Conservation (phyloP, 2,888 invertebrate species). For the Orthonevra nobilis region DNA sequence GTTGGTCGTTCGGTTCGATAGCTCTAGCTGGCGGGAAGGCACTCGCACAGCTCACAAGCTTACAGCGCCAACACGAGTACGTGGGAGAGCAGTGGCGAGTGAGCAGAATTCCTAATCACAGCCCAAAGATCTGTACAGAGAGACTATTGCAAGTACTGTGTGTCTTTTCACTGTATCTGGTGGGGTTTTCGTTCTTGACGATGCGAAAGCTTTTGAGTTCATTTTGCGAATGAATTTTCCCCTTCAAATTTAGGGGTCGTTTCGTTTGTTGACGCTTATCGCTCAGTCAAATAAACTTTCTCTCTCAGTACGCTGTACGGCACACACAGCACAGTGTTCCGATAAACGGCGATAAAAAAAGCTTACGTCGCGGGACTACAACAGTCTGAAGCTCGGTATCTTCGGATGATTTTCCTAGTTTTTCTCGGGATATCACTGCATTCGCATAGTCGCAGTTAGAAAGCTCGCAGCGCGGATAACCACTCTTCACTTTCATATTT, state of each 20-base stretch:
- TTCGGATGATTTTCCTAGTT: slow-evolving; percentile 69
- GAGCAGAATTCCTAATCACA: slow-evolving; percentile 41
- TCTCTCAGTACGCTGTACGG: slow-evolving; percentile 16
- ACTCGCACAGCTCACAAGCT: too few relatives aligned
- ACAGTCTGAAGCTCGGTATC: slow-evolving; percentile 65
- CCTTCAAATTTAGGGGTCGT: slow-evolving; percentile 60
- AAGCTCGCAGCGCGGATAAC: slow-evolving; percentile 67
- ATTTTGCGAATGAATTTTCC: slow-evolving; percentile 48
- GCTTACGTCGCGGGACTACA: slow-evolving; percentile 54
- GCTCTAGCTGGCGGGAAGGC: slow-evolving; percentile 3
- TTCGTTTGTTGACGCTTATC: slow-evolving; percentile 32
- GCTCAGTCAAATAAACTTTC: slow-evolving; percentile 10
- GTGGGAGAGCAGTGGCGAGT: slow-evolving; percentile 59
- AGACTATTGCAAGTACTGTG: too few relatives aligned
- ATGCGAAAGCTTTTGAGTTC: slow-evolving; percentile 44
- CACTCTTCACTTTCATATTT: slow-evolving; percentile 37
- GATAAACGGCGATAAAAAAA: slow-evolving; percentile 39
- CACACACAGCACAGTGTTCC: neutral
- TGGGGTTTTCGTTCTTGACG: too few relatives aligned
- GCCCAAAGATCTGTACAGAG: neutral
- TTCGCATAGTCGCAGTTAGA: slow-evolving; percentile 66
- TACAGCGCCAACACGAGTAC: neutral
- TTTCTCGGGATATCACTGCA: slow-evolving; percentile 70
- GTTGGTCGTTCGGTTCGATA: too few relatives aligned
- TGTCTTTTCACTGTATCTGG: too few relatives aligned